These are phyloP conservation scores for Troides oblongomaculatus DNA, from an alignment of 2,888 invertebrate genomes.

Conservation along the genomic window DNA sequence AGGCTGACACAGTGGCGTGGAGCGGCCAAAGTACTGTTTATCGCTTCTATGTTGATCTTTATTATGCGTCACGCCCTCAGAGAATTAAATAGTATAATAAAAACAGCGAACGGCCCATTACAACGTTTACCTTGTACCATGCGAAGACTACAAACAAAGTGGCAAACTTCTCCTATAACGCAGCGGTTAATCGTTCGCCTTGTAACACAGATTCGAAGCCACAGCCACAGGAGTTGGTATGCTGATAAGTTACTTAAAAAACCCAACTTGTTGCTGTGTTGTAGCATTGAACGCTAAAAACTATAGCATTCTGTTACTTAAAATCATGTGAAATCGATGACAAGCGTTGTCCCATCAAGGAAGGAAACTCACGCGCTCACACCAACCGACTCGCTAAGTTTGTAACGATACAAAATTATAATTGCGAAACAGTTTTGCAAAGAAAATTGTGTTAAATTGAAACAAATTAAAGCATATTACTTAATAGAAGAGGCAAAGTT, in stretches of 20 bases:
- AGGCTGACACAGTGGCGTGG: conserved; percentile 14
- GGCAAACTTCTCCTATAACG: neutral
- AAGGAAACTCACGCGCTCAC: no score
- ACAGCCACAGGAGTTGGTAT: no score
- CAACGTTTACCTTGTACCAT: neutral
- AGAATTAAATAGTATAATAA: conserved; percentile 1
- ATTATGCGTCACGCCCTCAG: conserved; percentile 16
- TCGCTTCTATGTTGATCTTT: conserved; percentile 11
- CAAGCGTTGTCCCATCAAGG: no score
- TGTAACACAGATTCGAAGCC: no score
- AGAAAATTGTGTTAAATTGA: neutral
- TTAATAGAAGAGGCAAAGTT: neutral
- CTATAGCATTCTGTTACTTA: no score
- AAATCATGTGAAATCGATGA: no score
- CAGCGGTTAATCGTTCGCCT: no score
- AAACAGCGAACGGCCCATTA: neutral
- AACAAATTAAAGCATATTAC: neutral
- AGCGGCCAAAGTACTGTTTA: conserved; percentile 2
- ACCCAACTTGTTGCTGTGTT: no score
- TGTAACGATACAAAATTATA: neutral
- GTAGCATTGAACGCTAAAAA: no score
- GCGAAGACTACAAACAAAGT: neutral
- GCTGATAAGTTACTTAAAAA: no score
- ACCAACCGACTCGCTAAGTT: no score
- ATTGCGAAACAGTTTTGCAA: neutral